These are phyloP conservation scores for Platichthys stellatus DNA, from an alignment of 2,113 vertebrate species.

Conservation along the genomic window DNA sequence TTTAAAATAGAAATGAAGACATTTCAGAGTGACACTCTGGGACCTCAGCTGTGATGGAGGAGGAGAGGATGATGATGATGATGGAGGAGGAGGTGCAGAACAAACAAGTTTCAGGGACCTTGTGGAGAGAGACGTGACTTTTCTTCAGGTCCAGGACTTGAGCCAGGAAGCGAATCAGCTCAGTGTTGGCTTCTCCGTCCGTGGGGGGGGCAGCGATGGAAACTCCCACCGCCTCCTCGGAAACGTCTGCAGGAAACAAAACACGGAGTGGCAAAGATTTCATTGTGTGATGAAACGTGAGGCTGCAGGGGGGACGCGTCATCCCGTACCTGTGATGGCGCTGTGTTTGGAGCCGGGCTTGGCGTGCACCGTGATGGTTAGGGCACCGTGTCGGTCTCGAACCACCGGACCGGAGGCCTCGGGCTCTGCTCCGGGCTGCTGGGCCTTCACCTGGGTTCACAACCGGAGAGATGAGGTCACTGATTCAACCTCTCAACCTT, in stretches of 20 bases:
- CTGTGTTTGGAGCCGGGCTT: conserved; percentile 90
- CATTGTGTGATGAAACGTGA: no score
- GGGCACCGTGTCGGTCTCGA: conserved; percentile 77
- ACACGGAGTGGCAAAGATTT: neutral
- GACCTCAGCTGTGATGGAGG: no score
- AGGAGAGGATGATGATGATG: no score
- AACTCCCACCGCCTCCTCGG: conserved; percentile 85
- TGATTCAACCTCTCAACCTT: neutral
- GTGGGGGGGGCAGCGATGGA: conserved; percentile 90
- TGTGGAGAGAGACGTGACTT: conserved; percentile 88
- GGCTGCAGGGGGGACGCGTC: neutral
- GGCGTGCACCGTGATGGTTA: conserved; percentile 85
- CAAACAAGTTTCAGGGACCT: conserved; percentile 77
- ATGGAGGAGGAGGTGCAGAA: neutral
- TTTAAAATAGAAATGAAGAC: no score
- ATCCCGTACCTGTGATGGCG: conserved; percentile 78
- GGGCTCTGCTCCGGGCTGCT: neutral
- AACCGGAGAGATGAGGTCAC: neutral
- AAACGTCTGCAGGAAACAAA: conserved; percentile 80
- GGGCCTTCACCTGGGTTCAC: conserved; percentile 36
- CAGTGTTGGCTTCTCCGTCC: conserved; percentile 92
- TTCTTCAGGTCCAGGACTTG: conserved; percentile 89
- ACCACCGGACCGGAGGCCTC: conserved; percentile 76
- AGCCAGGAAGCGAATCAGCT: conserved; percentile 89
- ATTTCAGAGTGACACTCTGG: no score